A percentile compares a stretch with the other conserved stretches of the same genome.
Evolutionary conservation across 1,140 invertebrate genomes (phyloP).

Genomic region (Cotesia chilonis): DNA sequence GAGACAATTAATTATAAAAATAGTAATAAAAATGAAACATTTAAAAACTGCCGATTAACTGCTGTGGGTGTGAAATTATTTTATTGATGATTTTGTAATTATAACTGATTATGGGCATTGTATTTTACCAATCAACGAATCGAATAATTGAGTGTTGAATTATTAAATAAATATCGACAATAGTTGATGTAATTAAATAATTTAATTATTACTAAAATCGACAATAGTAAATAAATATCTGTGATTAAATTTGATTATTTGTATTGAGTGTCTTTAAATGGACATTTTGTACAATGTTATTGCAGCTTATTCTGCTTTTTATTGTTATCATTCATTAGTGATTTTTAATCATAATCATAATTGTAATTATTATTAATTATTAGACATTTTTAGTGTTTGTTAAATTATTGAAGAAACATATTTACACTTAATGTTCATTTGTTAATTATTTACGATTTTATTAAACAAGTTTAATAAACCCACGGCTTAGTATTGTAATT

Average conservation of each 20-base stretch:
- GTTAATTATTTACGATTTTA: too few species aligned
- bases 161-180: background rate
- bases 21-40: background rate
- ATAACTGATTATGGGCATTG: constrained; percentile 7
- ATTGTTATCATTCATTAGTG: constrained; percentile 5
- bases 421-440: too few species aligned
- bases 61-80: background rate
- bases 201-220: constrained; percentile 3
- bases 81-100: background rate
- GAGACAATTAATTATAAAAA: too few species aligned
- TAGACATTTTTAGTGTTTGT: too few species aligned
- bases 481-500: too few species aligned
- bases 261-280: background rate
- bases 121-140: background rate
- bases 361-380: background rate
- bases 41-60: constrained; percentile 18
- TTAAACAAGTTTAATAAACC: too few species aligned
- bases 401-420: too few species aligned
- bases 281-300: background rate
- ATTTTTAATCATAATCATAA: too few species aligned
- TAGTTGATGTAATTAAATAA: constrained; percentile 14
- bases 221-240: constrained; percentile 23
- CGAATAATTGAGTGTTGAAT: background rate
- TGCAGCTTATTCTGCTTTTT: background rate
- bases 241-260: constrained; percentile 33